phyloP scores from a whole-genome alignment of 2,113 vertebrate genomes.

The Scytalopus superciliaris region DNA sequence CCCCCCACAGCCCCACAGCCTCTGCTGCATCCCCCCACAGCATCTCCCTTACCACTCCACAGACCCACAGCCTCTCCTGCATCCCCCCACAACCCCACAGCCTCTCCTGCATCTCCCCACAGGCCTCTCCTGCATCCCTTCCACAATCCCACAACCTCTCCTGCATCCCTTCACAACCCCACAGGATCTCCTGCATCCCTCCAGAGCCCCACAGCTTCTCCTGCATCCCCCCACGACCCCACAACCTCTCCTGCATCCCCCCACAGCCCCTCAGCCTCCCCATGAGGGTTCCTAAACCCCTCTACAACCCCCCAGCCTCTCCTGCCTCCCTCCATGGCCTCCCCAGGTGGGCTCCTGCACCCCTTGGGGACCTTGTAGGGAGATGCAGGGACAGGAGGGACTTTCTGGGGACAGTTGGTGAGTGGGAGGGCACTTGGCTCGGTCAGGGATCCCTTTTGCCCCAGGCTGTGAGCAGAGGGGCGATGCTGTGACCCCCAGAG shows the following conservation, averaged over 20 bases:
- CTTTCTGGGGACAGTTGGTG: not conserved
- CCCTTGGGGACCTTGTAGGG: rapidly evolving
- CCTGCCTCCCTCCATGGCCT: not conserved
- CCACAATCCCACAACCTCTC: too few relatives aligned
- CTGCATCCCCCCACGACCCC: too few relatives aligned
- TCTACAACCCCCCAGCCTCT: not conserved
- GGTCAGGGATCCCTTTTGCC: not conserved
- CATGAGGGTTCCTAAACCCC: not conserved
- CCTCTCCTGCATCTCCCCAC: not conserved
- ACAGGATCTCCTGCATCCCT: too few relatives aligned
- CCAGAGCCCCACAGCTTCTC: too few relatives aligned
- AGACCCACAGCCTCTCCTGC: not conserved
- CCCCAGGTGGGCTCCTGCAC: not conserved
- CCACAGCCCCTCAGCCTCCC: not conserved
- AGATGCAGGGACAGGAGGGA: not conserved
- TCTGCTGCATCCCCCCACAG: not conserved
- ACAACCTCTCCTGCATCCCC: too few relatives aligned
- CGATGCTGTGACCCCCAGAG: not conserved
- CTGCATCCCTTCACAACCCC: too few relatives aligned
- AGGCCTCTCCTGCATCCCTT: too few relatives aligned
- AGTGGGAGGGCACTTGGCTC: not conserved
- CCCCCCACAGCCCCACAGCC: not conserved
- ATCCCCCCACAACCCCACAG: not conserved
- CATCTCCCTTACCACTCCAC: not conserved
- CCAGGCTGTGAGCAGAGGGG: not conserved